These are phyloP conservation scores for Drosophila quadrilineata DNA, from an alignment of 1,140 invertebrate genomes.

Conservation along the genomic window DNA sequence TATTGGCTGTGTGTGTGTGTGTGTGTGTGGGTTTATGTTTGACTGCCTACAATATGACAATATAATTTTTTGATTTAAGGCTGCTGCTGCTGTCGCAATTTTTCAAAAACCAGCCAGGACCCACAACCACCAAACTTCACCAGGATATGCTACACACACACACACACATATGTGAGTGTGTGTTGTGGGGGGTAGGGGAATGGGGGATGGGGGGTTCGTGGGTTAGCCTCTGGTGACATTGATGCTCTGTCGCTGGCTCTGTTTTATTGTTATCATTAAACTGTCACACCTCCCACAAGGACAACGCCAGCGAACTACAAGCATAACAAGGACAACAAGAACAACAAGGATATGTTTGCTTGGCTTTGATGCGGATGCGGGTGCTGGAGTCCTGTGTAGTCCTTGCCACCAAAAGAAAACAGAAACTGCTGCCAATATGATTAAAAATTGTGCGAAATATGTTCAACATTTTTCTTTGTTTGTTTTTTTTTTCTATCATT, in stretches of 20 bases:
- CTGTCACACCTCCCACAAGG: constrained; percentile 52
- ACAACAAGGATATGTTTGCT: constrained; percentile 42
- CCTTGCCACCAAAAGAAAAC: neutral
- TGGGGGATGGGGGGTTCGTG: too few species aligned
- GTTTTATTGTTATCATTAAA: constrained; percentile 80
- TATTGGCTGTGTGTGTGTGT: constrained; percentile 14
- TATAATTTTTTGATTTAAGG: constrained; percentile 80
- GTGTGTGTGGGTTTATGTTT: constrained; percentile 24
- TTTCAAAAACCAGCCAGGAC: too few species aligned
- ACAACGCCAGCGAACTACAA: neutral
- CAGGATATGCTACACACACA: constrained; percentile 4
- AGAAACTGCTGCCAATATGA: constrained; percentile 49
- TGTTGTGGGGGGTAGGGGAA: too few species aligned
- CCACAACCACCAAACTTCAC: constrained; percentile 24
- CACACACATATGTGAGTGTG: constrained; percentile 21
- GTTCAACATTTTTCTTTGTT: too few species aligned
- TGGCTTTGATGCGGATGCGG: constrained; percentile 52
- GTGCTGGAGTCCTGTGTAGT: too few species aligned
- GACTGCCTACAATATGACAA: constrained; percentile 69
- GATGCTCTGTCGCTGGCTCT: constrained; percentile 62
- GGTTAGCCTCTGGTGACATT: constrained; percentile 61
- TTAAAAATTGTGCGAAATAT: constrained; percentile 73
- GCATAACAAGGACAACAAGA: too few species aligned
- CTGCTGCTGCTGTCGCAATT: constrained; percentile 71
- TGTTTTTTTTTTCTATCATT: too few species aligned